These are phyloP conservation scores for Pseudomyrmex gracilis DNA, from an alignment of 1,140 invertebrate genomes.

Conservation along the genomic window DNA sequence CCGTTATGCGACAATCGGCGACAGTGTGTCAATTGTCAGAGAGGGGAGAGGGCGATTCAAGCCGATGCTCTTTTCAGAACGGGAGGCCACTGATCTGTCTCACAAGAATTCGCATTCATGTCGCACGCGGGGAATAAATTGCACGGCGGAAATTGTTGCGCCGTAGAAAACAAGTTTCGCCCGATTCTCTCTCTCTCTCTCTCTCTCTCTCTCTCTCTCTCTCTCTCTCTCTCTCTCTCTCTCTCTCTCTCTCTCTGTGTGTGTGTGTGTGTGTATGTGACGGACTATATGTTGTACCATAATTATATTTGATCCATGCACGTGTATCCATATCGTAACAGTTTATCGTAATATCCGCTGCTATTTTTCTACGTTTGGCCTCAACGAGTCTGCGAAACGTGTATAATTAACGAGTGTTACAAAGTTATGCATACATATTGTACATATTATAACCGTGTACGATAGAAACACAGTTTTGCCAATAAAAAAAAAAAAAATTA, in stretches of 20 bases:
- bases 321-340: conserved; percentile 47
- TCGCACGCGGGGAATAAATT: conserved; percentile 57
- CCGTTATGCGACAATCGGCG: not conserved
- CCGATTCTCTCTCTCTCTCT: not conserved
- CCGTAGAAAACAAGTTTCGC: conserved; percentile 62
- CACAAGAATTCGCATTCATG: conserved; percentile 71
- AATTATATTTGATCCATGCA: conserved; percentile 40
- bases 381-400: not conserved
- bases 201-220: too few relatives aligned
- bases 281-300: conserved; percentile 1
- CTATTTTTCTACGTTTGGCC: conserved; percentile 10
- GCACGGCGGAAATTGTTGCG: conserved; percentile 48
- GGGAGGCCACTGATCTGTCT: conserved; percentile 54
- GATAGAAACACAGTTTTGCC: too few relatives aligned
- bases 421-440: not conserved
- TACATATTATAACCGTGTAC: too few relatives aligned
- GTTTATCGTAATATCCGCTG: conserved; percentile 52
- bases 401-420: not conserved
- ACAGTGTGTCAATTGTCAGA: conserved; percentile 43
- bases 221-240: too few relatives aligned
- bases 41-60: conserved; percentile 43
- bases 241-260: too few relatives aligned
- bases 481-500: too few relatives aligned
- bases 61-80: conserved; percentile 56
- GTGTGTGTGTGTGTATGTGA: too few relatives aligned